Base-by-base conservation (phyloP, 2,113 vertebrate genomes). In the Laticauda colubrina region DNA sequence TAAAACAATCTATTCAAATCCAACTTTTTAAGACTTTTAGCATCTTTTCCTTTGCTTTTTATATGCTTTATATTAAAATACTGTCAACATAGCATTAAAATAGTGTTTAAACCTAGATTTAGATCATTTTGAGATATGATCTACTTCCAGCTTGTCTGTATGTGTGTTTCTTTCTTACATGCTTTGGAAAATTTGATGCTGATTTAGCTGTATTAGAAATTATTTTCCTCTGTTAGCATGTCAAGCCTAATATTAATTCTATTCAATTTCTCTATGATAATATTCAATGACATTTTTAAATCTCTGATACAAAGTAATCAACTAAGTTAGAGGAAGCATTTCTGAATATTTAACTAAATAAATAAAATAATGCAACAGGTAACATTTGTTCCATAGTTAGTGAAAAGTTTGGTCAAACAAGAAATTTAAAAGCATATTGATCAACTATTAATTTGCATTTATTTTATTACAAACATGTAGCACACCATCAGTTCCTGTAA, bases 391-490 rank as follows among this genome's bases (percentile, higher is more conserved):
- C 85, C 94, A 93, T 93, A 81, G 85, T 95, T 91, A 94, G 89
- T 95, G 88, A 88, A 43, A 59, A 86, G 1, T 48, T 91, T 87
- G 85, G 69, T 23, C 51, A 56, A 57, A 34, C 85, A 34, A n/a
- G 93, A 43, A 90, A 59, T 64, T n/a, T 15, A 57, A 23, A 61
- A 29, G 51, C 1, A 3, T 29, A 91, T 87, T 59, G 93, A 26
- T 86, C 91, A 24, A 39, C 94, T 92, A 93, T 94, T 94, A 34
- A 92, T 45, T 43, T 86, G 26, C 14, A 45, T 86, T 57, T 92
- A 43, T 87, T 75, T 94, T 93, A 64, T 24, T 91, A 59, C 26
- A 93, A 86, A 81, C 23, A 29, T 92, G 91, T 92, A 20, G 89
- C 39, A 64, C 2, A 75, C 87, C 48, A 43, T 91, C 10, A 87